Conservation (phyloP, 2,113 vertebrate species). For the Psittacus erithacus region DNA sequence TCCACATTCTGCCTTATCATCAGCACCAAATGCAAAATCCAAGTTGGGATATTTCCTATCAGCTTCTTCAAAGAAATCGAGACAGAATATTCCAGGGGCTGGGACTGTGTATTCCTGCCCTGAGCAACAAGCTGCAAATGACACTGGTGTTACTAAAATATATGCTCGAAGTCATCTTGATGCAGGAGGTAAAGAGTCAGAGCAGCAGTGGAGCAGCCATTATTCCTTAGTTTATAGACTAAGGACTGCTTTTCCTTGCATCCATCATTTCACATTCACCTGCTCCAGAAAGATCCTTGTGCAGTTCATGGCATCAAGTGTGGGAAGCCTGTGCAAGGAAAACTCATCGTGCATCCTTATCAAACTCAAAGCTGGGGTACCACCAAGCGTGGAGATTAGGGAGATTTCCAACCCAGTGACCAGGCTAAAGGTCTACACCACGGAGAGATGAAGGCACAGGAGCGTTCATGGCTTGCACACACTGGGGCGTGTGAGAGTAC, state of each 20-base stretch:
- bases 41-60: not conserved
- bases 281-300: not conserved
- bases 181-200: not conserved
- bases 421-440: not conserved
- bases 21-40: not conserved
- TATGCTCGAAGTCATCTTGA: not conserved
- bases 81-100: not conserved
- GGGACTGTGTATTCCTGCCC: not conserved
- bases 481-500: not conserved
- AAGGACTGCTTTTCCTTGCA: not conserved
- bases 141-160: not conserved
- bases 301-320: not conserved
- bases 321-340: not conserved
- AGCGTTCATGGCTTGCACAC: not conserved
- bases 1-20: not conserved
- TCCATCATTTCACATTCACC: not conserved
- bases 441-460: accelerated
- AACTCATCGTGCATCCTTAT: accelerated
- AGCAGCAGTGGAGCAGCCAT: not conserved
- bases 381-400: not conserved
- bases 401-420: not conserved
- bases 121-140: not conserved
- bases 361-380: not conserved
- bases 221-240: not conserved
- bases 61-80: not conserved